Base-by-base conservation (phyloP, 2,888 invertebrate species). In the Folsomia manolachei region DNA sequence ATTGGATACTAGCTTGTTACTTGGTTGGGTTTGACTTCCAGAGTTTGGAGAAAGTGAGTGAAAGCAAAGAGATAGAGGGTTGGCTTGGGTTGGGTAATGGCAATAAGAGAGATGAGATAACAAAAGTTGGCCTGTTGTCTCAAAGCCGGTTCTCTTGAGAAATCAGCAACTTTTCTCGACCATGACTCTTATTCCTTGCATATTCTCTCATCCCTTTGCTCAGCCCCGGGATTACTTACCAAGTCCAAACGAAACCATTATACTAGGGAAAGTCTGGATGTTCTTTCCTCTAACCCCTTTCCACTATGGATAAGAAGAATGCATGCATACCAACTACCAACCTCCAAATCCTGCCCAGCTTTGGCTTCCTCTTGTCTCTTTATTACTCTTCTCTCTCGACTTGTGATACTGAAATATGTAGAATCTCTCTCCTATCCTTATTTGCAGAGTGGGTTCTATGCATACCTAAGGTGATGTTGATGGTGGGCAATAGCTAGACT, bases 81-180 rank as follows among this genome's bases (percentile, higher is more conserved):
- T n/a, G n/a, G n/a, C n/a, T 60, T 60, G 60, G 60, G n/a, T 24
- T 25, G 25, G 26, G 24, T 66, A 66, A 39, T 52, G 65, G 65
- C 65, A 66, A 66, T 66, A 64, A 27, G 65, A n/a, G n/a, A 52
- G 65, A 66, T 52, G 51, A 66, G 65, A 66, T 66, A 66, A 66
- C 52, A 66, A 66, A 66, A 66, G 65, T 66, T 66, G 51, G 23
- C 52, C 65, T 66, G 52, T 66, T 66, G 65, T 66, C 65, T 66
- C 65, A 66, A 66, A 66, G 23, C 52, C 65, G 18, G 65, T 66
- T 76, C 76, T 76, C 75, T 61, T 68, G 76, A 76, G 76, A 76
- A 76, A 39, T 39, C 76, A 76, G 69, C 74, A 74, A 76, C 73
- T 76, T 75, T 71, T 69, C 65, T 56, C 65, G 39, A 52, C 27